Evolutionary conservation across 2,113 vertebrate genomes (phyloP).

Genomic region (Xiphorhynchus elegans): DNA sequence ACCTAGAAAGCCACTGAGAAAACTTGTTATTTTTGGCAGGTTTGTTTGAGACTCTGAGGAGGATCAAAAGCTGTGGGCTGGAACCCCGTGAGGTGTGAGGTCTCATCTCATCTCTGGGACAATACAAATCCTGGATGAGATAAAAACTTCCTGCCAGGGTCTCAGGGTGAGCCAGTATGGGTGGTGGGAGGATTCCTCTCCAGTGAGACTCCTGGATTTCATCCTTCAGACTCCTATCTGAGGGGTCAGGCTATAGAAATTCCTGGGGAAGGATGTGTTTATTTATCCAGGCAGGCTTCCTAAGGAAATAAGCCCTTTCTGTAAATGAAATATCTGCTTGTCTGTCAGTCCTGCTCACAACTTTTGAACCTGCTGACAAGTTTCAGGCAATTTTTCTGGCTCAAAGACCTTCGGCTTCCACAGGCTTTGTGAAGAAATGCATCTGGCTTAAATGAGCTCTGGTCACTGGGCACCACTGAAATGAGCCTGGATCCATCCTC

Average conservation of each 20-base stretch:
- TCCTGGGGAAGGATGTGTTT: background rate
- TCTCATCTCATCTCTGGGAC: background rate
- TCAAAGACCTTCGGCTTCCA: background rate
- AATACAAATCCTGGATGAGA: background rate
- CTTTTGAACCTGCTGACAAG: background rate
- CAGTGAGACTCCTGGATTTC: background rate
- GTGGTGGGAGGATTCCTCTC: background rate
- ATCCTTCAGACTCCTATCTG: background rate
- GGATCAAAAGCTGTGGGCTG: background rate
- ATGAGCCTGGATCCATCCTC: rapidly evolving
- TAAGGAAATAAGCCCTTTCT: background rate
- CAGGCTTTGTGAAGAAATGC: background rate
- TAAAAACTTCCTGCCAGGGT: background rate
- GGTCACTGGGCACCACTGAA: background rate
- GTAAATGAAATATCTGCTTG: background rate
- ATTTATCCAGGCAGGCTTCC: background rate
- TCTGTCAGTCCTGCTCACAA: background rate
- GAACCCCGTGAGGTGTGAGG: background rate
- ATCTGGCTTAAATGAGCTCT: background rate
- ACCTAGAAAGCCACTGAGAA: background rate
- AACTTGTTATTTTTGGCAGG: background rate
- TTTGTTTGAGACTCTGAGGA: background rate
- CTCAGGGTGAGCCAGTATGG: background rate
- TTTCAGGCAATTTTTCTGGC: background rate
- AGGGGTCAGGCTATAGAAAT: background rate